Evolutionary conservation across 2,113 vertebrate genomes (phyloP), one percentile per base, ranked within the genome.

Genomic region (Cervus canadensis): DNA sequence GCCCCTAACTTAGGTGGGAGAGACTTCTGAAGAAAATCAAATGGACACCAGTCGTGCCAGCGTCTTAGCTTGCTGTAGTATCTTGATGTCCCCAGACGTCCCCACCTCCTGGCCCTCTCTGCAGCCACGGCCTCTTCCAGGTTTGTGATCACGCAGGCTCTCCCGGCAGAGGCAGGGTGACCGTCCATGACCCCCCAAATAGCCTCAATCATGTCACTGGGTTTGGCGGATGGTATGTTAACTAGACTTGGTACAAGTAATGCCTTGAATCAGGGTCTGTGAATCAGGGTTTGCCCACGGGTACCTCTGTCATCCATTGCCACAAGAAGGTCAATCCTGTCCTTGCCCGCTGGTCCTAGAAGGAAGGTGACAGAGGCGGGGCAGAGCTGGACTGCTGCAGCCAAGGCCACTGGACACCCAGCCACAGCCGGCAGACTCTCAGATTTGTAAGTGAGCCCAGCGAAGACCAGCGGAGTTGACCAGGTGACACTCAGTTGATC

Each of bases 291-390:
- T 33, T 28, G 64, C 14, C 50, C 1, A 4, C 67, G 13, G 9
- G 28, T 2, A 13, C 13, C 26, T 30, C 3, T 21, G 19, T 43
- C 26, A 48, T 7, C 1, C 19, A 33, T 14, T 1, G 0, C 50
- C 16, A 2, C 0, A 54, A 74, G 87, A 43, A 3, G 67, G 60
- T 19, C 64, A 43, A 16, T 43, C 62, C 85, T 87, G 33, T 86
- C 50, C 92, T n/a, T 4, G 25, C 4, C 60, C 0, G 0, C 76
- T 52, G 56, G 40, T 64, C 71, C 40, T 62, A 43, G 76, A 21
- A 95, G 56, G n/a, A 45, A 0, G 60, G 9, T 0, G 36, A 28
- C 28, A 81, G 83, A 45, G 0, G 9, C 14, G 30, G 50, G 56
- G 12, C 15, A 54, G 52, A 48, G 45, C 50, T 64, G 15, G 26